These are phyloP conservation scores for Dysmachus trigonus DNA, from an alignment of 2,888 invertebrate species.

Conservation along the genomic window DNA sequence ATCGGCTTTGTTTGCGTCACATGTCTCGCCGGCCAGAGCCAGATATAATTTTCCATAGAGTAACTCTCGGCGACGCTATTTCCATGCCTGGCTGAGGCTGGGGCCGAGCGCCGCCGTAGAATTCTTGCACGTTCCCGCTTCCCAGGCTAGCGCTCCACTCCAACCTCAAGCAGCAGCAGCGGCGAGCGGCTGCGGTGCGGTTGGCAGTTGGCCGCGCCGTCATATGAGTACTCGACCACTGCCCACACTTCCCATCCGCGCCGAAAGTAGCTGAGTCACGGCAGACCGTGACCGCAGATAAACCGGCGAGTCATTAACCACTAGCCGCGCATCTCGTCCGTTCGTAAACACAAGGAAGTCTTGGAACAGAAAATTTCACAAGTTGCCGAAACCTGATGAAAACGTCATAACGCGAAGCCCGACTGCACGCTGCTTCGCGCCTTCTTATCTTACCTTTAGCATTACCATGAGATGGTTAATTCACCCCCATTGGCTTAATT, in stretches of 20 bases:
- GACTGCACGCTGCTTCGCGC: background rate
- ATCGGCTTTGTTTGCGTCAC: background rate
- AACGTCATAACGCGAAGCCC: background rate
- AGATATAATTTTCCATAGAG: conserved; percentile 7
- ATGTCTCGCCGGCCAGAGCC: background rate
- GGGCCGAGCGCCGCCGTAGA: background rate
- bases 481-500: background rate
- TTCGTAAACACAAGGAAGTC: background rate
- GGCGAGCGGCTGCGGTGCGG: background rate
- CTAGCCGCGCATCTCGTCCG: background rate
- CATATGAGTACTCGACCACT: background rate
- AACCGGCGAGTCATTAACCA: conserved; percentile 19
- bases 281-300: conserved; percentile 13
- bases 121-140: conserved; percentile 4
- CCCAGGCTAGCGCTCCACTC: background rate
- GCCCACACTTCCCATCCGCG: background rate
- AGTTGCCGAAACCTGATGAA: background rate
- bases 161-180: background rate
- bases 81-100: background rate
- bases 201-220: background rate
- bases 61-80: background rate
- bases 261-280: background rate
- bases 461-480: background rate
- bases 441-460: background rate
- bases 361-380: background rate